Conservation (phyloP, 2,888 invertebrate genomes). For the Lasius fuliginosus region DNA sequence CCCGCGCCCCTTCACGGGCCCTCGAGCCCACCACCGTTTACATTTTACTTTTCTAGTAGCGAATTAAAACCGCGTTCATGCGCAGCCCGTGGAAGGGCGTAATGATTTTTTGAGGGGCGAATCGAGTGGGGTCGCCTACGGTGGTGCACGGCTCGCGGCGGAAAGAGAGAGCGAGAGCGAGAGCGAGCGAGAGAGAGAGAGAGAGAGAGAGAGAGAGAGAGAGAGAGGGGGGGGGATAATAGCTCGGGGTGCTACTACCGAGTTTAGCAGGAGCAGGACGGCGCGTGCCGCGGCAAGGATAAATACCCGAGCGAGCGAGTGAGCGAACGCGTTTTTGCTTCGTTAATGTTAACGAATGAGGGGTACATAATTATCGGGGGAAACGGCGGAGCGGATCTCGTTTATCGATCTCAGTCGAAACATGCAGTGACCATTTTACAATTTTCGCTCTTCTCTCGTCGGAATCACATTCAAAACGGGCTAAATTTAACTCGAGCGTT, state of each 20-base stretch:
- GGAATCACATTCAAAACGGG: not conserved
- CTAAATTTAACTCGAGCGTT: not conserved
- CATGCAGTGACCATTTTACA: conserved; percentile 44
- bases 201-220: conserved; percentile 28
- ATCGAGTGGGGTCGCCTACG: conserved; percentile 91
- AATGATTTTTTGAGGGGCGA: conserved; percentile 95
- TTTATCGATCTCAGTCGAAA: conserved; percentile 53
- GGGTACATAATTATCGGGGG: conserved; percentile 56
- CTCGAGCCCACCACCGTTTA: conserved; percentile 78
- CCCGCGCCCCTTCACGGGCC: conserved; percentile 80
- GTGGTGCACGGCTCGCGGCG: conserved; percentile 76
- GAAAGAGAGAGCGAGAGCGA: conserved; percentile 66
- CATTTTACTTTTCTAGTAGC: conserved; percentile 85
- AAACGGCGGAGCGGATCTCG: conserved; percentile 50
- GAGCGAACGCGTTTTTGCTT: conserved; percentile 50
- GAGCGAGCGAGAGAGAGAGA: conserved; percentile 25
- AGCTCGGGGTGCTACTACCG: conserved; percentile 69
- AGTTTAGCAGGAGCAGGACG: conserved; percentile 75
- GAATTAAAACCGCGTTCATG: conserved; percentile 90
- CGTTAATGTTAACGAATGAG: conserved; percentile 61
- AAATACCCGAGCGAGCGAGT: conserved; percentile 33
- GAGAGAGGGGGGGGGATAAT: conserved; percentile 61
- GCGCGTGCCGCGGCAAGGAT: conserved; percentile 57
- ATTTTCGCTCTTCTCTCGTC: not conserved
- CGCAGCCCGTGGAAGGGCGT: conserved; percentile 90